Conservation (phyloP, 2,888 invertebrate genomes). For the Onchidella celtica region DNA sequence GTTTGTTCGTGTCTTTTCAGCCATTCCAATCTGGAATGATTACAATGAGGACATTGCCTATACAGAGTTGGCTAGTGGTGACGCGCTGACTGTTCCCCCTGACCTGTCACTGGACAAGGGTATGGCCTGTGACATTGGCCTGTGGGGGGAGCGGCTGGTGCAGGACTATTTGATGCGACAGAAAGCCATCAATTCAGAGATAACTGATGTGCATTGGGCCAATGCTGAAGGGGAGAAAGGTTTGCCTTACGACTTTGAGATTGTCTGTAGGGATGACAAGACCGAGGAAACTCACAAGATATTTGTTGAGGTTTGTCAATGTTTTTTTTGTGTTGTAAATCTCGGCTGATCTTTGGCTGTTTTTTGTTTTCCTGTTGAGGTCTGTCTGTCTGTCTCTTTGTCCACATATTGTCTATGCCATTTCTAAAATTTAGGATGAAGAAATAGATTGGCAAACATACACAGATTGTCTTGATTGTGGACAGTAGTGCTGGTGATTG, state of each 20-base stretch:
- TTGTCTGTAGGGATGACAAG: conserved; percentile 57
- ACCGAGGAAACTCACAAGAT: conserved; percentile 46
- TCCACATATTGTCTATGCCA: too few relatives aligned
- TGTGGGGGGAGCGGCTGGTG: conserved; percentile 76
- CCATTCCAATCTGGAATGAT: conserved; percentile 39
- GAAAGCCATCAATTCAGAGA: conserved; percentile 56
- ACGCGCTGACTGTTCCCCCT: conserved; percentile 2
- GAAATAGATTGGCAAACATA: too few relatives aligned
- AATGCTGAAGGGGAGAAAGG: conserved; percentile 68
- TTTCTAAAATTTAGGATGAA: too few relatives aligned
- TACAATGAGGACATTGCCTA: conserved; percentile 21
- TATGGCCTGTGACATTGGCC: conserved; percentile 62
- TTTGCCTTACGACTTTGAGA: conserved; percentile 74
- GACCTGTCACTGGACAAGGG: neutral
- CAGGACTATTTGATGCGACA: conserved; percentile 68
- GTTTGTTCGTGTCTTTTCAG: too few relatives aligned
- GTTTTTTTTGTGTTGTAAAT: neutral
- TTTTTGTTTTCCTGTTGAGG: too few relatives aligned
- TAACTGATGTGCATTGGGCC: conserved; percentile 66
- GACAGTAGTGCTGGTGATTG: too few relatives aligned
- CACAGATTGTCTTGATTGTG: too few relatives aligned
- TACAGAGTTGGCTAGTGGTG: conserved; percentile 26
- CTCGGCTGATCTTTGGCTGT: too few relatives aligned
- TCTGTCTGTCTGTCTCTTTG: too few relatives aligned
- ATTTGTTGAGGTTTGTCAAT: conserved; percentile 57